Conservation (phyloP, 2,797 vertebrate species). For the Pseudopleuronectes americanus region DNA sequence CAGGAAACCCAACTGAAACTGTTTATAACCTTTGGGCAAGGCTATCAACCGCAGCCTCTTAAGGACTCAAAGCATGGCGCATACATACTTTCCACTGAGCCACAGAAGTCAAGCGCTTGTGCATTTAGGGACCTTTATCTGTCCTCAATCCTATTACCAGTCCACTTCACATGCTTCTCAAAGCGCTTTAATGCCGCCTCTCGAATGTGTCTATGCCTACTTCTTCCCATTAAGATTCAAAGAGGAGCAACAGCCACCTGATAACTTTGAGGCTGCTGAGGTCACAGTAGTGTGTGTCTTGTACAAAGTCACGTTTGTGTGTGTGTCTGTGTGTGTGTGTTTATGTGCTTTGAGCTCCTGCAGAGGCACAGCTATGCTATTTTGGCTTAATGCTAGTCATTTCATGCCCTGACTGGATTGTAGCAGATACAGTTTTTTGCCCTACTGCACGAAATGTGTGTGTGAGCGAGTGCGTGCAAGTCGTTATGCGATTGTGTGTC, state of each 20-base stretch:
- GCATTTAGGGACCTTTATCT: constrained; percentile 45
- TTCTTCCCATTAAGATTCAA: constrained; percentile 53
- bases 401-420: constrained; percentile 80
- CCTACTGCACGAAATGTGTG: constrained; percentile 16
- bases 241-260: constrained; percentile 43
- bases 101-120: constrained; percentile 43
- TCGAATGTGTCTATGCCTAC: constrained; percentile 29
- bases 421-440: constrained; percentile 67
- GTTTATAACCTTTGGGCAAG: constrained; percentile 48
- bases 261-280: constrained; percentile 54
- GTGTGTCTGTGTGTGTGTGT: constrained; percentile 50
- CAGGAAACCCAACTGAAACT: constrained; percentile 36
- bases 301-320: constrained; percentile 43
- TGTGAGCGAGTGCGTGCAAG: constrained; percentile 28
- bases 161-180: constrained; percentile 31
- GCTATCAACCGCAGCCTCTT: constrained; percentile 46
- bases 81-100: constrained; percentile 33
- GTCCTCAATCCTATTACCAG: constrained; percentile 57
- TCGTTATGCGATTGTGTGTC: constrained; percentile 54
- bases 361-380: constrained; percentile 58
- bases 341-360: constrained; percentile 53
- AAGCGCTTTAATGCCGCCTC: constrained; percentile 33
- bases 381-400: constrained; percentile 77
- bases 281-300: constrained; percentile 44
- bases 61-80: constrained; percentile 37